These are phyloP conservation scores for Agrotis puta DNA, from an alignment of 2,888 invertebrate genomes.

Conservation along the genomic window DNA sequence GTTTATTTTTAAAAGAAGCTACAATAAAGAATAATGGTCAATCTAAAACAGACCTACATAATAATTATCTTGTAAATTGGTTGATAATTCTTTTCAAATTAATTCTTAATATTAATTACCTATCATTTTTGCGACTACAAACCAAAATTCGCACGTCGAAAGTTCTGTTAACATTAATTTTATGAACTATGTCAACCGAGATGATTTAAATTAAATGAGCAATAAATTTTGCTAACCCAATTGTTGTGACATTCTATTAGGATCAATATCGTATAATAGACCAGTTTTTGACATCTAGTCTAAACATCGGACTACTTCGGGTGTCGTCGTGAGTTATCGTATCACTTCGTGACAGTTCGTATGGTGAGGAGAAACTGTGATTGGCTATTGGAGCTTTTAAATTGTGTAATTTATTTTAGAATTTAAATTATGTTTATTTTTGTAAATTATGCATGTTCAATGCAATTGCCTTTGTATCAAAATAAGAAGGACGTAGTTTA, in stretches of 20 bases:
- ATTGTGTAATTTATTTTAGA: conserved; percentile 7
- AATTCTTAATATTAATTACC: neutral
- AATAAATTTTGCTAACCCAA: conserved; percentile 61
- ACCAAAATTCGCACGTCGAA: conserved; percentile 1
- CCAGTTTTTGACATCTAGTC: conserved; percentile 20
- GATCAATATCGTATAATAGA: conserved; percentile 32
- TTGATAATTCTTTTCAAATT: neutral
- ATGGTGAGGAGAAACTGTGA: conserved; percentile 19
- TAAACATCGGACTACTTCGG: conserved; percentile 33
- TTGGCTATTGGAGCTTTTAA: conserved; percentile 21
- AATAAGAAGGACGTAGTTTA: neutral
- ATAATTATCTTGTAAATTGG: no score
- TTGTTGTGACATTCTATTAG: conserved; percentile 61
- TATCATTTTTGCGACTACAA: conserved; percentile 12
- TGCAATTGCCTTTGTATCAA: conserved; percentile 2
- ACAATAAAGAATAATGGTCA: no score
- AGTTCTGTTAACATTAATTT: conserved; percentile 40
- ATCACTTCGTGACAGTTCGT: conserved; percentile 20
- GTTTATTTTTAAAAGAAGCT: no score
- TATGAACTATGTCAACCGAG: conserved; percentile 36
- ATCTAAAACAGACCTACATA: no score
- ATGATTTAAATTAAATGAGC: conserved; percentile 36
- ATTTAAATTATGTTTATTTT: conserved; percentile 6
- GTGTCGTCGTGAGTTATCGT: conserved; percentile 27
- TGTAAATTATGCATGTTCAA: neutral